Evolutionary conservation across 2,113 vertebrate species (phyloP).

Genomic region (Pagrus major): DNA sequence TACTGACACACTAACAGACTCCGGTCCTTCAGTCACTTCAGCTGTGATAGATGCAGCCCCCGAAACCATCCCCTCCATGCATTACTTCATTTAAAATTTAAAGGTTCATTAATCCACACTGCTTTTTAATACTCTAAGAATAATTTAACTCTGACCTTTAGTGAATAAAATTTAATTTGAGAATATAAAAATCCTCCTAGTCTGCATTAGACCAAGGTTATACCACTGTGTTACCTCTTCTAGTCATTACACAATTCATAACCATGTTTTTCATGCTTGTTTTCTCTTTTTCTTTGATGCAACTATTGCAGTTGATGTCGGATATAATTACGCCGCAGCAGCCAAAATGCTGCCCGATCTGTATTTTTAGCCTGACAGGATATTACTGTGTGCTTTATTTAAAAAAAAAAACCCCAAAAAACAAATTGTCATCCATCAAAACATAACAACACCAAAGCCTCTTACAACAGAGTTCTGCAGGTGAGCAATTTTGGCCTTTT

Average conservation of each 20-base stretch:
- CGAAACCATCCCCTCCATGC: neutral
- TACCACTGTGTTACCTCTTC: neutral
- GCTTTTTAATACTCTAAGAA: slow-evolving; percentile 7
- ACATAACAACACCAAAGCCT: neutral
- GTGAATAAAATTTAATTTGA: slow-evolving; percentile 9
- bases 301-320: slow-evolving; percentile 35
- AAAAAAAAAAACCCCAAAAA: no score
- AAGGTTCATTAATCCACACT: slow-evolving; percentile 3
- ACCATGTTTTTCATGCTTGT: neutral
- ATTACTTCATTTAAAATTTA: neutral
- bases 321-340: neutral
- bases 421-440: neutral
- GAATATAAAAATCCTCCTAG: slow-evolving; percentile 9
- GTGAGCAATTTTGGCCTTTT: slow-evolving; percentile 52
- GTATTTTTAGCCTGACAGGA: slow-evolving; percentile 27
- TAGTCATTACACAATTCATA: neutral
- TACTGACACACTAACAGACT: neutral
- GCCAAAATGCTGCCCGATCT: neutral
- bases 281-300: slow-evolving; percentile 24
- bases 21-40: neutral
- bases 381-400: slow-evolving; percentile 15
- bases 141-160: fast-evolving
- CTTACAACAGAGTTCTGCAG: slow-evolving; percentile 16
- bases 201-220: neutral
- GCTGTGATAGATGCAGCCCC: neutral